Conservation (phyloP, 1,140 invertebrate species). For the Oncopodura yosiiana region DNA sequence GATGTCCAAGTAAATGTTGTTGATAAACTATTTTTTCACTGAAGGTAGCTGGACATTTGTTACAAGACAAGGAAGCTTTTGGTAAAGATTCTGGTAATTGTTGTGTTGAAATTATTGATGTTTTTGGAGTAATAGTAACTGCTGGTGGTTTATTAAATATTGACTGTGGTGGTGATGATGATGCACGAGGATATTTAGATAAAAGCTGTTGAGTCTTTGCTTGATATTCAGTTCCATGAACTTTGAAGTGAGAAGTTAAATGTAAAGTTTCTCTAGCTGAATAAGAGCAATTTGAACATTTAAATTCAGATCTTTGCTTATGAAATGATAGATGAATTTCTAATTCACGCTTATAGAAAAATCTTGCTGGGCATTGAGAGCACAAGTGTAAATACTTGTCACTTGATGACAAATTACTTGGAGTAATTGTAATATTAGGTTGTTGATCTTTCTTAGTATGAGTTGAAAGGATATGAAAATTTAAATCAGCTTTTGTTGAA, state of each 20-base stretch:
- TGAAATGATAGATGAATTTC: slow-evolving; percentile 60
- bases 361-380: slow-evolving; percentile 62
- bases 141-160: slow-evolving; percentile 6
- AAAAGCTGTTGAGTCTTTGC: slow-evolving; percentile 60
- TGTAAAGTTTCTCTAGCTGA: slow-evolving; percentile 53
- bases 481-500: not conserved
- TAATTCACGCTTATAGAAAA: slow-evolving; percentile 54
- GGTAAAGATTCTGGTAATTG: not conserved
- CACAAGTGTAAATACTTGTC: slow-evolving; percentile 41
- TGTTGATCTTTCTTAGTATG: slow-evolving; percentile 18
- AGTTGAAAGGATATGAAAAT: not conserved
- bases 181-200: slow-evolving; percentile 50
- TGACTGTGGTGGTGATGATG: slow-evolving; percentile 16
- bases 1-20: slow-evolving; percentile 55
- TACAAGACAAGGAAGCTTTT: slow-evolving; percentile 41
- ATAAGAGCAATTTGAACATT: slow-evolving; percentile 69
- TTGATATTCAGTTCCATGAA: slow-evolving; percentile 72
- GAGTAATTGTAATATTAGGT: not conserved
- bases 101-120: slow-evolving; percentile 8
- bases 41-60: slow-evolving; percentile 58
- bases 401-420: not conserved
- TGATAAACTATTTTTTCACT: slow-evolving; percentile 57
- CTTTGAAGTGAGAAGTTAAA: slow-evolving; percentile 59
- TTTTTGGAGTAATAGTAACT: slow-evolving; percentile 8
- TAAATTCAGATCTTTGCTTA: slow-evolving; percentile 49